Percentiles rank a stretch among this genome's conserved stretches.
phyloP scores from a whole-genome alignment of 2,888 invertebrate genomes.

The Drosophila flavopinicola region DNA sequence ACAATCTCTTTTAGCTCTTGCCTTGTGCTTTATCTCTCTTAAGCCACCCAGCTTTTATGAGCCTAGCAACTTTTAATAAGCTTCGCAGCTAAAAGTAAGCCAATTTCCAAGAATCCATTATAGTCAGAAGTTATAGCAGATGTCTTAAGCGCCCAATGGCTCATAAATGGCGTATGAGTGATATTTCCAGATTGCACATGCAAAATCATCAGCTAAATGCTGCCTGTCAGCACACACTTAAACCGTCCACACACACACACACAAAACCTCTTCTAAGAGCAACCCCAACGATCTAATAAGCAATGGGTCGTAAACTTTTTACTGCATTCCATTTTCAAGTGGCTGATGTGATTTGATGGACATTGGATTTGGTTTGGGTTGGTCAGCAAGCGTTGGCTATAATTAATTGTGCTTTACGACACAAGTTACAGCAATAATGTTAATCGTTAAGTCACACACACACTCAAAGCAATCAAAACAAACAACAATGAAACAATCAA shows the following conservation, averaged over 20 bases:
- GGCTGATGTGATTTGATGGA: slow-evolving; percentile 24
- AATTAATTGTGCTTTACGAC: slow-evolving; percentile 69
- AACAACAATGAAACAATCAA: slow-evolving; percentile 51
- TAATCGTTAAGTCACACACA: slow-evolving; percentile 32
- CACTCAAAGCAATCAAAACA: slow-evolving; percentile 32
- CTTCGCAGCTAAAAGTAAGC: background rate
- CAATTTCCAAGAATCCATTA: background rate
- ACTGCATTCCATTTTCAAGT: slow-evolving; percentile 59
- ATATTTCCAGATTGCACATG: slow-evolving; percentile 18
- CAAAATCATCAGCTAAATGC: slow-evolving; percentile 25
- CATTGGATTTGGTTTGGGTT: slow-evolving; percentile 23
- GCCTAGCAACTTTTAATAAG: background rate
- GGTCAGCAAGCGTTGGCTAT: slow-evolving; percentile 23
- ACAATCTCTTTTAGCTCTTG: too few species aligned
- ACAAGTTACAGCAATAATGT: slow-evolving; percentile 54
- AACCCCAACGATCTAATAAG: slow-evolving; percentile 12
- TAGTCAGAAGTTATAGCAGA: background rate
- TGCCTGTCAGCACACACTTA: slow-evolving; percentile 42
- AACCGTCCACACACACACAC: background rate
- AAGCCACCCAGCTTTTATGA: background rate
- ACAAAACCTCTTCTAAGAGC: background rate
- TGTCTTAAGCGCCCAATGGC: background rate
- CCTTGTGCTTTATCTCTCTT: background rate
- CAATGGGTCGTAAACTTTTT: slow-evolving; percentile 50
- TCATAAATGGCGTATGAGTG: slow-evolving; percentile 16